phyloP scores from a whole-genome alignment of 2,888 invertebrate genomes.

The Hydroisotoma schaefferi region DNA sequence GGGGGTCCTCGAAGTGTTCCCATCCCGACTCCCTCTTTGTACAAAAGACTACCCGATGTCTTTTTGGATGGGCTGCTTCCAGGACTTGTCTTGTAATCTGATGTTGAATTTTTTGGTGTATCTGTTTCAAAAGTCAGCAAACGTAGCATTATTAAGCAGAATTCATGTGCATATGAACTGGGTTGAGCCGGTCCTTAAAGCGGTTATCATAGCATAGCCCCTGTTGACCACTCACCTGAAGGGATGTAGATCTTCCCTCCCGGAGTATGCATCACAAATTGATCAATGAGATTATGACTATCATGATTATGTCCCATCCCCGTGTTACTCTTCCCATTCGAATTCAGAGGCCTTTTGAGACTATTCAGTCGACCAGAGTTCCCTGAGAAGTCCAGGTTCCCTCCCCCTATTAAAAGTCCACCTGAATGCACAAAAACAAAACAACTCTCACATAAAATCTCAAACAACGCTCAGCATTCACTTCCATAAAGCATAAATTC shows the following conservation, averaged over 20 bases:
- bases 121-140: conserved; percentile 59
- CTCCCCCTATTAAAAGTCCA: conserved; percentile 46
- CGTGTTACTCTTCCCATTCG: conserved; percentile 47
- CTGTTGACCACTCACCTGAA: conserved; percentile 31
- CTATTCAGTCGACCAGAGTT: conserved; percentile 46
- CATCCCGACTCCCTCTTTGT: conserved; percentile 43
- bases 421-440: conserved; percentile 33
- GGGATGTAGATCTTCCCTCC: conserved; percentile 49
- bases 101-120: conserved; percentile 81
- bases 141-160: neutral
- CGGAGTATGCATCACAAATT: conserved; percentile 46
- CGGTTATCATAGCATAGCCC: neutral
- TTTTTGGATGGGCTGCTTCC: conserved; percentile 48
- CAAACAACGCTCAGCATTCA: neutral
- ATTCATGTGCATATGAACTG: no score
- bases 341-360: conserved; percentile 47
- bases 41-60: conserved; percentile 45
- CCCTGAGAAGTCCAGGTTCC: conserved; percentile 44
- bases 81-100: conserved; percentile 58
- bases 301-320: conserved; percentile 45
- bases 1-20: conserved; percentile 8
- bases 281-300: conserved; percentile 46
- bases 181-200: no score
- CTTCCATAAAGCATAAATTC: no score
- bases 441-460: neutral